Conservation (phyloP, 2,113 vertebrate species). For the Phalacrocorax brasilianus region DNA sequence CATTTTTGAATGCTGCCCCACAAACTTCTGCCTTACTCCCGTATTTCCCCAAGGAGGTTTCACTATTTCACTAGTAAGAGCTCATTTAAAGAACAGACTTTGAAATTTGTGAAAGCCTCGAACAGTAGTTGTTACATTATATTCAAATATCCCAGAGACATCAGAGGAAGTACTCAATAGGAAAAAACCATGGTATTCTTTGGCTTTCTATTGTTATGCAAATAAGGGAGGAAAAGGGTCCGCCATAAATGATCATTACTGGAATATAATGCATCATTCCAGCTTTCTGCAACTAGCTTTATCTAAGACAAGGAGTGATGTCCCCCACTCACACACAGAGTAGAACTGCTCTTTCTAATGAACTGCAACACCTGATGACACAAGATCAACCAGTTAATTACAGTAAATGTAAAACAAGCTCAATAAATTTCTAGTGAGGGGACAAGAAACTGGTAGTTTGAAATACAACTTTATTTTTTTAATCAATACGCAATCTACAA, state of each 20-base stretch:
- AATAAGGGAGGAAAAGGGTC: neutral
- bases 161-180: neutral
- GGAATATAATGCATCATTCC: neutral
- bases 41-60: neutral
- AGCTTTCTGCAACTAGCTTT: neutral
- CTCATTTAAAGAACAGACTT: neutral
- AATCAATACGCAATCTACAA: slow-evolving; percentile 77
- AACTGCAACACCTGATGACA: neutral
- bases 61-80: neutral
- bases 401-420: neutral
- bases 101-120: neutral
- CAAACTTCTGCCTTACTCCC: neutral
- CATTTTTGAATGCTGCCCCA: neutral
- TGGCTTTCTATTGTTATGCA: neutral
- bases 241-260: neutral
- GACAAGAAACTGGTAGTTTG: slow-evolving; percentile 46
- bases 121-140: neutral
- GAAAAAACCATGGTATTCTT: neutral
- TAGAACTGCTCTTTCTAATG: neutral
- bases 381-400: neutral
- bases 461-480: slow-evolving; percentile 78
- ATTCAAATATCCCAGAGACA: neutral
- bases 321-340: neutral
- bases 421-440: neutral
- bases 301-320: neutral